Conservation (phyloP, 2,113 vertebrate species). For the Edolisoma coerulescens region DNA sequence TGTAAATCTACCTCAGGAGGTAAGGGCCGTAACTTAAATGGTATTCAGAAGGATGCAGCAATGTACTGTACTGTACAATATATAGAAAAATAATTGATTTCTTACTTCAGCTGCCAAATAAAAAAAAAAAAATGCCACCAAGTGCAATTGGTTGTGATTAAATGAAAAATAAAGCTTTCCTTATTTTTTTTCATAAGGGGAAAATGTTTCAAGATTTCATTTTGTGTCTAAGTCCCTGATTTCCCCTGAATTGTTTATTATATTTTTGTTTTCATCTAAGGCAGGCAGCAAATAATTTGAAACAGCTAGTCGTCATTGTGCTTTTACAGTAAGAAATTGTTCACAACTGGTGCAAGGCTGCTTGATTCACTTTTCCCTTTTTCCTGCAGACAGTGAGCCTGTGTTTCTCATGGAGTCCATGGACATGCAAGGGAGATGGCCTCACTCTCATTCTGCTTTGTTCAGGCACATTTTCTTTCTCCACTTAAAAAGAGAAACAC, state of each 20-base stretch:
- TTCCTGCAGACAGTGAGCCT: neutral
- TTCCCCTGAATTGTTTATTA: neutral
- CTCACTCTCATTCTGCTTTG: neutral
- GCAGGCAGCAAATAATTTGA: neutral
- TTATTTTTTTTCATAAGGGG: neutral
- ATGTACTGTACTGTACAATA: neutral
- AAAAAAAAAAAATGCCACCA: neutral
- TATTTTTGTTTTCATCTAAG: neutral
- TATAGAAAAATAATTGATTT: neutral
- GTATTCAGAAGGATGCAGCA: neutral
- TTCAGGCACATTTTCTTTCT: neutral
- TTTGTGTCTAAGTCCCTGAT: neutral
- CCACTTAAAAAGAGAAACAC: neutral
- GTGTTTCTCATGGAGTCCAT: neutral
- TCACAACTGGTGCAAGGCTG: neutral
- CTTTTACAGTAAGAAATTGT: neutral
- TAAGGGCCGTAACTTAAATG: neutral
- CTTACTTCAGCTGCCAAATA: neutral
- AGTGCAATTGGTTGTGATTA: neutral
- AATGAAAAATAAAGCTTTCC: neutral
- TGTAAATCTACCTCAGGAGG: neutral
- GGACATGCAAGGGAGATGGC: neutral
- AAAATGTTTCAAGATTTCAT: neutral
- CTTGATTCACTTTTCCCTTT: neutral
- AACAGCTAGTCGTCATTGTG: neutral